phyloP scores from a whole-genome alignment of 2,113 vertebrate species.

The Panurus biarmicus region DNA sequence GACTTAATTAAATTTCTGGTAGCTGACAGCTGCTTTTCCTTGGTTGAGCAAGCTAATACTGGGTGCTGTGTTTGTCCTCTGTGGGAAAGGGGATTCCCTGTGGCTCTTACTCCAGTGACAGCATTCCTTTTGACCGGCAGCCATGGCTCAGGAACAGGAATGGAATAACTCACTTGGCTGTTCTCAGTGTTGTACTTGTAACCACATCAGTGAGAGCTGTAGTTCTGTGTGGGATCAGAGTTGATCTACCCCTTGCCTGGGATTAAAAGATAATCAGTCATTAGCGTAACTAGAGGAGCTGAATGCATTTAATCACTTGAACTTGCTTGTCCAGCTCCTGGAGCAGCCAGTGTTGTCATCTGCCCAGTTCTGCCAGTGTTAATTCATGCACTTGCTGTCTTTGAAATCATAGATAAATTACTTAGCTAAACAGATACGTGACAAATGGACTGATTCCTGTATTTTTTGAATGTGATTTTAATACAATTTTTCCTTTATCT shows the following conservation, averaged over 20 bases:
- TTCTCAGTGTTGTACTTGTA: not conserved
- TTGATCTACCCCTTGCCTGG: not conserved
- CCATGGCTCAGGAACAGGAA: not conserved
- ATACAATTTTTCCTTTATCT: not conserved
- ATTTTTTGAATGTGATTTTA: not conserved
- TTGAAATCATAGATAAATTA: not conserved
- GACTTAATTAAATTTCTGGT: not conserved
- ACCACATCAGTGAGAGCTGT: not conserved
- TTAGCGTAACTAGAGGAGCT: not conserved
- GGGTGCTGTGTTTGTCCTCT: not conserved
- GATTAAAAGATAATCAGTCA: constrained; percentile 32
- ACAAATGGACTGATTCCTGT: not conserved
- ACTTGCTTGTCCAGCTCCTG: not conserved
- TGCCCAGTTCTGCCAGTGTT: not conserved
- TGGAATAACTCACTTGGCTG: not conserved
- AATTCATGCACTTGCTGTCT: not conserved
- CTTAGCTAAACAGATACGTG: not conserved
- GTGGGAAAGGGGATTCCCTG: not conserved
- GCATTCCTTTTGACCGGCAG: not conserved
- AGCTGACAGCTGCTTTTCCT: not conserved
- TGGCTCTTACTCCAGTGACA: not conserved
- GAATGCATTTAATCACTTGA: not conserved
- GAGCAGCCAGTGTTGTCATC: not conserved
- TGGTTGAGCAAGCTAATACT: not conserved
- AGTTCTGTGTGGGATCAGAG: not conserved